These are phyloP conservation scores for Pentamera pediparva DNA, from an alignment of 53 echinoderm and acorn worm species.

Conservation along the genomic window DNA sequence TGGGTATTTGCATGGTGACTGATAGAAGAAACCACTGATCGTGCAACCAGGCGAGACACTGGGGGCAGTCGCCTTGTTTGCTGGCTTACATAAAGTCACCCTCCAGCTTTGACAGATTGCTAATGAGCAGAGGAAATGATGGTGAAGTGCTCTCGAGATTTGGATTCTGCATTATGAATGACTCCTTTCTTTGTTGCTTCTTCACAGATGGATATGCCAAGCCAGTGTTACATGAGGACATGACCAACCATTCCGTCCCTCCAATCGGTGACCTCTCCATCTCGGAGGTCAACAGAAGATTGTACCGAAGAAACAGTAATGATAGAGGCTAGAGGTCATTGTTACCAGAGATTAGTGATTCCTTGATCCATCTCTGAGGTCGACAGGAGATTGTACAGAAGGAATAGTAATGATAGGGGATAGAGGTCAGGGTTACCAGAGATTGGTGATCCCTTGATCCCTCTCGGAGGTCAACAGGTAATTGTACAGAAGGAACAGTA, in stretches of 20 bases:
- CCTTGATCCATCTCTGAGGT: neutral
- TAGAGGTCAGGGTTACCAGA: too few species aligned
- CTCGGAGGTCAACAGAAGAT: constrained; percentile 61
- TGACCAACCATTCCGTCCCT: constrained; percentile 49
- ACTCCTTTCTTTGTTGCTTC: too few species aligned
- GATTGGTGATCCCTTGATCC: too few species aligned
- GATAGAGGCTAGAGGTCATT: constrained; percentile 27
- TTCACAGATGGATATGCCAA: constrained; percentile 59
- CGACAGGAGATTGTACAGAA: neutral
- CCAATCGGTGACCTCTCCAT: constrained; percentile 72
- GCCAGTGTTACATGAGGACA: constrained; percentile 22
- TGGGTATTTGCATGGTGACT: neutral
- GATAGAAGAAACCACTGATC: neutral
- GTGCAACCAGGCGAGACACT: neutral
- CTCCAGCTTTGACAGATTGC: too few species aligned
- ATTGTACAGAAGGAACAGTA: too few species aligned
- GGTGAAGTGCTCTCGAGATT: neutral
- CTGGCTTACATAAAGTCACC: too few species aligned
- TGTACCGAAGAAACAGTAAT: constrained; percentile 22
- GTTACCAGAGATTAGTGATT: neutral
- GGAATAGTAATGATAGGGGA: neutral
- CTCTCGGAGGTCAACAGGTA: too few species aligned
- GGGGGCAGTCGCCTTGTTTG: too few species aligned
- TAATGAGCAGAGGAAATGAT: too few species aligned
- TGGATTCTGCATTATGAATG: neutral